Conservation (phyloP, 1,140 invertebrate species). For the Neodiprion pinetum region DNA sequence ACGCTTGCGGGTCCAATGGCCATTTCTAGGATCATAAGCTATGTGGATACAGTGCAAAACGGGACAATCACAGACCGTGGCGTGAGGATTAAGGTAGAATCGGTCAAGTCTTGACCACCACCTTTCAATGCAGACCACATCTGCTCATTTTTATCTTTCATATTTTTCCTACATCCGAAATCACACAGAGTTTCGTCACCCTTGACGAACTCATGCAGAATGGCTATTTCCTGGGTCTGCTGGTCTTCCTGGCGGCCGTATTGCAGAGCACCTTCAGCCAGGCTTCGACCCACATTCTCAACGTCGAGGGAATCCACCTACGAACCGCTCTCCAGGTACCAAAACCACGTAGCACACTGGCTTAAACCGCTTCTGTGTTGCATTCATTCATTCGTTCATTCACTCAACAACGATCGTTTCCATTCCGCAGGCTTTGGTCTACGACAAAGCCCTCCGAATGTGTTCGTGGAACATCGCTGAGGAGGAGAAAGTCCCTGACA, state of each 20-base stretch:
- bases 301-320: slow-evolving; percentile 80
- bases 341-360: not conserved
- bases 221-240: slow-evolving; percentile 78
- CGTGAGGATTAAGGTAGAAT: slow-evolving; percentile 22
- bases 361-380: not conserved
- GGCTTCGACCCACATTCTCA: slow-evolving; percentile 82
- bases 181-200: slow-evolving; percentile 35
- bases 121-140: no score
- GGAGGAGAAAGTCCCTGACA: slow-evolving; percentile 34
- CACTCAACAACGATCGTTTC: no score
- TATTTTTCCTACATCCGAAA: not conserved
- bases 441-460: slow-evolving; percentile 61
- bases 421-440: slow-evolving; percentile 69
- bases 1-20: slow-evolving; percentile 80
- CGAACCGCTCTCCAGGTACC: slow-evolving; percentile 80
- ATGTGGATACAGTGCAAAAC: slow-evolving; percentile 57
- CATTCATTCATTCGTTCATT: no score
- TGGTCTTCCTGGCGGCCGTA: slow-evolving; percentile 76
- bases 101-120: not conserved
- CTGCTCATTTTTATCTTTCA: slow-evolving; percentile 10
- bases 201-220: slow-evolving; percentile 72
- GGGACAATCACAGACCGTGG: slow-evolving; percentile 21
- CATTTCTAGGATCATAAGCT: slow-evolving; percentile 76
- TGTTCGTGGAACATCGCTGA: slow-evolving; percentile 44
- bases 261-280: slow-evolving; percentile 84